These are phyloP conservation scores for Semibalanus balanoides DNA, from an alignment of 1,140 invertebrate species.

Conservation along the genomic window DNA sequence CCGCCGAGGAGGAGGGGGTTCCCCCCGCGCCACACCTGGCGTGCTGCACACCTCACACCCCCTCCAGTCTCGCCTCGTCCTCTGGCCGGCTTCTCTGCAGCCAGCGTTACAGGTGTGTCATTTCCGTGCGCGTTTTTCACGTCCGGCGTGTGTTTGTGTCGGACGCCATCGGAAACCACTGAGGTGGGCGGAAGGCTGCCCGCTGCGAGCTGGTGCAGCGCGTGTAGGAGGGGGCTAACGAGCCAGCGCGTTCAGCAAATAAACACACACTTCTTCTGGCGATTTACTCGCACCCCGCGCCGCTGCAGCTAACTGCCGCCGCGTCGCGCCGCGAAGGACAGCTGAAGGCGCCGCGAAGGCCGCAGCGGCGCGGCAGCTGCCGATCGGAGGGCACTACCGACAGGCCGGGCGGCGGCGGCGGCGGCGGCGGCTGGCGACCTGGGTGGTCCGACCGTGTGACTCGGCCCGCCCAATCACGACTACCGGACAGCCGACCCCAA, in stretches of 20 bases:
- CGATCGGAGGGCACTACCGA: too few species aligned
- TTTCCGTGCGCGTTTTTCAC: not conserved
- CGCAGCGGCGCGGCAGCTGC: too few species aligned
- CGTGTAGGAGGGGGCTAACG: not conserved
- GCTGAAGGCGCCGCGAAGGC: too few species aligned
- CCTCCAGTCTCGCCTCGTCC: too few species aligned
- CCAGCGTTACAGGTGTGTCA: not conserved
- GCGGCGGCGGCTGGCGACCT: not conserved
- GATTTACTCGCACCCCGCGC: not conserved
- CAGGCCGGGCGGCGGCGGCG: too few species aligned
- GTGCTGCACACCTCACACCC: too few species aligned
- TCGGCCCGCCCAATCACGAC: not conserved
- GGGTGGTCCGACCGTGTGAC: not conserved
- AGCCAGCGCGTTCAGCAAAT: not conserved
- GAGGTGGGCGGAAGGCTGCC: not conserved
- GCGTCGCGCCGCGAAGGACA: too few species aligned
- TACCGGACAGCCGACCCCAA: too few species aligned
- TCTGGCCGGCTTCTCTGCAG: too few species aligned
- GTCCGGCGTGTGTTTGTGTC: not conserved
- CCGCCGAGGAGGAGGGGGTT: too few species aligned
- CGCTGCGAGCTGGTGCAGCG: too few species aligned
- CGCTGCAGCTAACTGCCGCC: not conserved
- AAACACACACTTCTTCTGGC: not conserved
- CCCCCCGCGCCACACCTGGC: too few species aligned
- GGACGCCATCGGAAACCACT: not conserved